Percentiles rank a stretch among this genome's conserved stretches.
Evolutionary conservation across 2,888 invertebrate genomes (phyloP).

Genomic region (Drosophila neonasuta): DNA sequence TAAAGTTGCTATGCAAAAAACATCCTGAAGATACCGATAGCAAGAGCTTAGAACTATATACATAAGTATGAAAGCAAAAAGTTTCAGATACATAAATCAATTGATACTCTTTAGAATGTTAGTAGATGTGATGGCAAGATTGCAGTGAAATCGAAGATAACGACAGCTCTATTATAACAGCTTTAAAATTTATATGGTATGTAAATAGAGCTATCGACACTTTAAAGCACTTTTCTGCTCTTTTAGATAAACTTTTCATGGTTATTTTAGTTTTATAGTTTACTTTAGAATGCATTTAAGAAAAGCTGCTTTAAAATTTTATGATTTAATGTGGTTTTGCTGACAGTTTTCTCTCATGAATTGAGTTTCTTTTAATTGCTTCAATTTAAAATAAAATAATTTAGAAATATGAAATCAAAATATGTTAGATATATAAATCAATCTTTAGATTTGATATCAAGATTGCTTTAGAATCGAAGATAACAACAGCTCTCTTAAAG

Average conservation of each 20-base stretch:
- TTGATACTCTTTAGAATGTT: conserved; percentile 7
- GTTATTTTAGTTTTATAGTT: too few species aligned
- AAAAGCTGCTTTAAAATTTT: background rate
- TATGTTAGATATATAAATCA: too few species aligned
- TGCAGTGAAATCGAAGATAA: background rate
- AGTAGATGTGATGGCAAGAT: conserved; percentile 6
- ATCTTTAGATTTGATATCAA: too few species aligned
- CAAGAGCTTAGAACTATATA: background rate
- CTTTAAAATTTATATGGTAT: background rate
- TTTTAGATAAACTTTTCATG: too few species aligned
- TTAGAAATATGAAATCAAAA: too few species aligned
- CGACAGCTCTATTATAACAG: background rate
- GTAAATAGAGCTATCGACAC: background rate
- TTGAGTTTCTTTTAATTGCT: too few species aligned
- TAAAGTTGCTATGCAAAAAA: conserved; percentile 10
- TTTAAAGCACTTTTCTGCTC: too few species aligned
- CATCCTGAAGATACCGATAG: conserved; percentile 1
- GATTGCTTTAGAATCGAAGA: too few species aligned
- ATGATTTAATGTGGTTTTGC: background rate
- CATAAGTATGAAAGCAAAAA: background rate
- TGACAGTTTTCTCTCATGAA: too few species aligned
- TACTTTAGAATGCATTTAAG: too few species aligned
- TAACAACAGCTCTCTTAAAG: too few species aligned
- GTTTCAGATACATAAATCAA: conserved; percentile 12
- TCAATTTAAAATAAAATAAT: too few species aligned